Evolutionary conservation across 2,888 invertebrate species (phyloP).

Genomic region (Cynaeus angustus): DNA sequence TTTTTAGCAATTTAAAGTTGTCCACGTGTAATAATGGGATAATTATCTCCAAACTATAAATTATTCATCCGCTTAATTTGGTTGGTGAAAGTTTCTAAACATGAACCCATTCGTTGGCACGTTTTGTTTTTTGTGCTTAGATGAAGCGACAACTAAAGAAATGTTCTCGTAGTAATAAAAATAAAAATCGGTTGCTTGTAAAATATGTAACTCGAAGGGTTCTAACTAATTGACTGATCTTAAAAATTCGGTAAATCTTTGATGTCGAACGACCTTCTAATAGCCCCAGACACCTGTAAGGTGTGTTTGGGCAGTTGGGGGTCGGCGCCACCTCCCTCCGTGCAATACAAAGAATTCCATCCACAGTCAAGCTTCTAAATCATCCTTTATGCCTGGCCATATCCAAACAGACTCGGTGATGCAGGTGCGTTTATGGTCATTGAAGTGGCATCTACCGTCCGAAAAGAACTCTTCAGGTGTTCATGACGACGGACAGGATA

Average conservation of each 20-base stretch:
- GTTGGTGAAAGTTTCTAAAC: not conserved
- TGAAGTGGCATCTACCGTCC: conserved; percentile 46
- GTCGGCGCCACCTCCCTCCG: conserved; percentile 67
- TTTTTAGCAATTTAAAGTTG: too few relatives aligned
- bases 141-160: too few relatives aligned
- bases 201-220: too few relatives aligned
- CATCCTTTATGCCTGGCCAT: conserved; percentile 53
- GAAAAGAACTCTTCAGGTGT: conserved; percentile 51
- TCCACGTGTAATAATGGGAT: too few relatives aligned
- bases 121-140: too few relatives aligned
- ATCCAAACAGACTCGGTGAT: conserved; percentile 52
- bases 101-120: too few relatives aligned
- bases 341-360: conserved; percentile 59
- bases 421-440: conserved; percentile 64
- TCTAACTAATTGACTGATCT: conserved; percentile 55
- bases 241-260: conserved; percentile 51
- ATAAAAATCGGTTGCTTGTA: too few relatives aligned
- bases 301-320: conserved; percentile 56
- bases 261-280: conserved; percentile 56
- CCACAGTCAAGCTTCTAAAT: conserved; percentile 55
- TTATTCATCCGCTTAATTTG: not conserved
- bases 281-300: conserved; percentile 65
- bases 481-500: conserved; percentile 29
- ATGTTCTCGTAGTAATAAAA: too few relatives aligned
- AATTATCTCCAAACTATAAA: not conserved